phyloP scores from a whole-genome alignment of 2,888 invertebrate genomes.

The Aquatica leii region DNA sequence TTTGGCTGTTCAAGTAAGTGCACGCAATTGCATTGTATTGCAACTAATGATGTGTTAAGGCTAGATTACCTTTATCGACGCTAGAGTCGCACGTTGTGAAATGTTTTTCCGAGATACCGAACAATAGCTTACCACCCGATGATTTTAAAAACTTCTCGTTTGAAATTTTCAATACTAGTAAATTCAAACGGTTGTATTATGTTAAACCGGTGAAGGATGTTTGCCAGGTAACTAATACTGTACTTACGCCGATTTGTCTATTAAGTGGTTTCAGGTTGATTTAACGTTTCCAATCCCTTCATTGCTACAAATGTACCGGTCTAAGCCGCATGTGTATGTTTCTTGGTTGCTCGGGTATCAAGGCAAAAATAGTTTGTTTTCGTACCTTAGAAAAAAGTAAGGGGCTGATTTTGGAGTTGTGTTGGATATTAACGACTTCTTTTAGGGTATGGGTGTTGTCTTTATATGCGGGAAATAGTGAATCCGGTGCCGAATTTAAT shows the following conservation, averaged over 20 bases:
- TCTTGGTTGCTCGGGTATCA: slow-evolving; percentile 86
- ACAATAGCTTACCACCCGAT: slow-evolving; percentile 69
- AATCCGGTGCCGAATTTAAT: slow-evolving; percentile 81
- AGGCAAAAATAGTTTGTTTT: slow-evolving; percentile 83
- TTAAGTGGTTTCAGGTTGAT: slow-evolving; percentile 59
- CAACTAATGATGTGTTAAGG: too few relatives aligned
- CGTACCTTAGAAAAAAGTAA: slow-evolving; percentile 78
- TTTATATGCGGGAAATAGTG: slow-evolving; percentile 75
- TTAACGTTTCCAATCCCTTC: slow-evolving; percentile 73
- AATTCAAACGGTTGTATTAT: slow-evolving; percentile 75
- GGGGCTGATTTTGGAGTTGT: too few relatives aligned
- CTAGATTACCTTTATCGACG: slow-evolving; percentile 69
- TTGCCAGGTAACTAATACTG: slow-evolving; percentile 64
- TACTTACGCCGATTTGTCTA: background rate
- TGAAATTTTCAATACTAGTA: slow-evolving; percentile 67
- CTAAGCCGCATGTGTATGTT: slow-evolving; percentile 80
- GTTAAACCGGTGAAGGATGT: slow-evolving; percentile 79
- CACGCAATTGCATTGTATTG: slow-evolving; percentile 30
- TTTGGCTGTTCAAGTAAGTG: slow-evolving; percentile 76
- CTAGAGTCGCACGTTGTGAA: slow-evolving; percentile 71
- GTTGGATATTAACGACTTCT: slow-evolving; percentile 32
- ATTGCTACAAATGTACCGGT: slow-evolving; percentile 71
- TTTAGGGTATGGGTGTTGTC: slow-evolving; percentile 79
- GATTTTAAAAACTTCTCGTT: slow-evolving; percentile 67
- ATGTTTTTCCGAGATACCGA: slow-evolving; percentile 75